Percentiles rank a stretch among this genome's conserved stretches.
Evolutionary conservation across 37 sponge, comb jelly and placozoan species (phyloP).

Genomic region (Sycon ciliatum): DNA sequence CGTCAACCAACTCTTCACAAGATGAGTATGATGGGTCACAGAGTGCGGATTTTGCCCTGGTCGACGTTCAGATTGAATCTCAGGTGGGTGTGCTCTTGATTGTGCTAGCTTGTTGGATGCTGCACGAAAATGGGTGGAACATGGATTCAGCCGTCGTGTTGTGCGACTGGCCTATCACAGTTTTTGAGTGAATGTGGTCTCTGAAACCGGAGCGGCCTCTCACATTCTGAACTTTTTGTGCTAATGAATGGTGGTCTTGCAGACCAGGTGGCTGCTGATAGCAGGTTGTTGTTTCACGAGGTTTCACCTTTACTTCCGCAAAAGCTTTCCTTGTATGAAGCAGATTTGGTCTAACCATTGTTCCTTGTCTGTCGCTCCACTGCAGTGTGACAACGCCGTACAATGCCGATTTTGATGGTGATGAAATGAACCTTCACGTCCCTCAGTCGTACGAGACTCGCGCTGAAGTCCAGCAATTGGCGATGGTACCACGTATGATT

Average conservation of each 20-base stretch:
- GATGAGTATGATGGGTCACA: slow-evolving; percentile 99
- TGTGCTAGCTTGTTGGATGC: too few relatives aligned
- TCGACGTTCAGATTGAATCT: slow-evolving; percentile 97
- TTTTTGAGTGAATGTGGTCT: too few relatives aligned
- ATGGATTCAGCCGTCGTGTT: too few relatives aligned
- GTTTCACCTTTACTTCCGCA: neutral
- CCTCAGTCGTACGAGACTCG: slow-evolving; percentile 94
- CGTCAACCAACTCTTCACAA: slow-evolving; percentile 99
- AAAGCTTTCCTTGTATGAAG: neutral
- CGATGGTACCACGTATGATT: slow-evolving; percentile 79
- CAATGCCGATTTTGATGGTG: slow-evolving; percentile 99
- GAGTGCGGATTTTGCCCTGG: slow-evolving; percentile 94
- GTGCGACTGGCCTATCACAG: neutral
- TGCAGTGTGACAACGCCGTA: slow-evolving; percentile 96
- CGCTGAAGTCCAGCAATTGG: slow-evolving; percentile 81
- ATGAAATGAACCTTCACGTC: slow-evolving; percentile 99
- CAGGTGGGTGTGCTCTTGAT: slow-evolving; percentile 35
- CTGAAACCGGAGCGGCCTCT: neutral
- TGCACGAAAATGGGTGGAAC: too few relatives aligned
- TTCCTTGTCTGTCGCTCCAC: neutral
- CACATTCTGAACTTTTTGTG: too few relatives aligned
- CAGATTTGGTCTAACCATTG: neutral
- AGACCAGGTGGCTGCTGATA: too few relatives aligned
- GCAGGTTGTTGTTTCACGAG: neutral
- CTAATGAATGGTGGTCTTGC: too few relatives aligned